Percentiles rank a stretch among this genome's conserved stretches.
Conservation (phyloP, 2,113 vertebrate genomes). For the Probosciger aterrimus region DNA sequence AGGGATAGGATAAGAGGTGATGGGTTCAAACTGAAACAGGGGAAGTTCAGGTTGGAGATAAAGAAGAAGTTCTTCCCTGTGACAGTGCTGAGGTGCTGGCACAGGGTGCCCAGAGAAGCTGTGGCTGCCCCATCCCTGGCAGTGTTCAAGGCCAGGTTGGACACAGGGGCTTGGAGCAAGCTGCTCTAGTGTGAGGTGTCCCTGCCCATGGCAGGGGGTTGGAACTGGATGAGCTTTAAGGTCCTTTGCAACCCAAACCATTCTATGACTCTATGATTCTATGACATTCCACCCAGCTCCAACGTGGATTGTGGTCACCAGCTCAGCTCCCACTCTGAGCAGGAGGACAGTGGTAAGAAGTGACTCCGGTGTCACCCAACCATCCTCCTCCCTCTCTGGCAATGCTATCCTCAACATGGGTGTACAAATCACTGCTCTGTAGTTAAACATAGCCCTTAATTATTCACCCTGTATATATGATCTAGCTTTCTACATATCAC, state of each 20-base stretch:
- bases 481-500: neutral
- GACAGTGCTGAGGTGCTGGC: too few species aligned
- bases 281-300: neutral
- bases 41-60: neutral
- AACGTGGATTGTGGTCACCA: neutral
- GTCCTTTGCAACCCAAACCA: neutral
- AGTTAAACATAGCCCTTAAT: neutral
- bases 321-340: neutral
- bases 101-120: too few species aligned
- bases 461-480: neutral
- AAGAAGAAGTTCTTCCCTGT: neutral
- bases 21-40: neutral
- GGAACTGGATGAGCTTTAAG: neutral
- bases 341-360: neutral
- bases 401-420: fast-evolving
- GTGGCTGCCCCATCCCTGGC: too few species aligned
- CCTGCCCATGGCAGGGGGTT: neutral
- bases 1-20: neutral
- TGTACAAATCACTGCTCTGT: neutral
- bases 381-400: neutral
- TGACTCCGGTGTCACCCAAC: neutral
- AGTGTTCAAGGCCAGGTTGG: too few species aligned
- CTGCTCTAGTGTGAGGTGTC: neutral
- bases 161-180: neutral
- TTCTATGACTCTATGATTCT: neutral